A percentile compares a stretch with the other conserved stretches of the same genome.
These are phyloP conservation scores for Rhopalosiphum nymphaeae DNA, from an alignment of 2,888 invertebrate species.

Conservation along the genomic window DNA sequence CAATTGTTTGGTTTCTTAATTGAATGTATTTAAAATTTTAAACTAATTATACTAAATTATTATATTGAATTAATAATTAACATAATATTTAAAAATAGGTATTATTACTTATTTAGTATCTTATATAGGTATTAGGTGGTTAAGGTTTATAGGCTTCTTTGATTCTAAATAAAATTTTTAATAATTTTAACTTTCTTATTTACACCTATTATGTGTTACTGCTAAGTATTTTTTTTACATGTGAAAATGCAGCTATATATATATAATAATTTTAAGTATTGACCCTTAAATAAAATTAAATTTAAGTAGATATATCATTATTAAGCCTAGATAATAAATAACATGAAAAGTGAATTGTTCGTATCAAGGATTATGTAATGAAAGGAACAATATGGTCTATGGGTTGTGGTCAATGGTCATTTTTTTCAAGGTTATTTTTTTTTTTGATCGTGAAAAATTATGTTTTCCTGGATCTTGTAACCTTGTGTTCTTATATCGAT, in stretches of 20 bases:
- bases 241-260: not conserved
- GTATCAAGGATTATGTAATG: slow-evolving; percentile 21
- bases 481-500: not conserved
- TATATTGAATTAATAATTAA: not conserved
- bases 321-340: not conserved
- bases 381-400: not conserved
- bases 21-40: not conserved
- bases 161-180: not conserved
- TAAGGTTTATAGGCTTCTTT: not conserved
- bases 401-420: not conserved
- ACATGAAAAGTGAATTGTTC: slow-evolving; percentile 9
- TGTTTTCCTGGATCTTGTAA: not conserved
- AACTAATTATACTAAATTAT: not conserved
- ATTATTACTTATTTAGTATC: not conserved
- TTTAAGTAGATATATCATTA: not conserved
- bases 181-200: not conserved
- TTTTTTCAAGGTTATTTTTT: slow-evolving; percentile 9
- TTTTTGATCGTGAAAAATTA: not conserved
- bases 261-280: not conserved
- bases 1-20: not conserved
- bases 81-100: not conserved
- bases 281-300: not conserved
- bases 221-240: not conserved
- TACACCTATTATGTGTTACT: not conserved
- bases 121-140: not conserved